Evolutionary conservation across 2,888 invertebrate genomes (phyloP).

Genomic region (Cantharis rustica): DNA sequence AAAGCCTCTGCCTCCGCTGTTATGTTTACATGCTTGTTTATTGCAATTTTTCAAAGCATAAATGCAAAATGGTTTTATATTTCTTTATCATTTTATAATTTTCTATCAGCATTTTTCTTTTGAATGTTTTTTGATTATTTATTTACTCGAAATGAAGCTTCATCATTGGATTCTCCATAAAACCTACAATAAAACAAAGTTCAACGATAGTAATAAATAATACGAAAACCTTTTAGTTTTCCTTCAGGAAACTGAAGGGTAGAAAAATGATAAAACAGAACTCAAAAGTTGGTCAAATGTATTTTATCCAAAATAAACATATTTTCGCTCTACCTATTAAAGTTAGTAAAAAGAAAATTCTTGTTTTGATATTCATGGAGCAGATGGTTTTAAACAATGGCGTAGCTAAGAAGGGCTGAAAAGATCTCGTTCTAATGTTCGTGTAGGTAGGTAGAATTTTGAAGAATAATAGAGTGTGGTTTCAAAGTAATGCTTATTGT

Average conservation of each 20-base stretch:
- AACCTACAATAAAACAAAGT: neutral
- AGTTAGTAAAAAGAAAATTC: neutral
- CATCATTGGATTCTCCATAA: neutral
- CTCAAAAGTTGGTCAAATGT: neutral
- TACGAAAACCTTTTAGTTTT: neutral
- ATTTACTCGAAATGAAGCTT: neutral
- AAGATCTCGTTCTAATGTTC: neutral
- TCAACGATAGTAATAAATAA: neutral
- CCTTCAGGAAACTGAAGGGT: neutral
- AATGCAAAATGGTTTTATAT: conserved; percentile 32
- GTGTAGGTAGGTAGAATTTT: neutral
- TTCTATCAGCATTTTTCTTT: neutral
- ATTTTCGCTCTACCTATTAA: neutral
- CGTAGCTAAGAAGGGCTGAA: neutral
- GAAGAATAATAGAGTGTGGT: neutral
- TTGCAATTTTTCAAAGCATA: conserved; percentile 39
- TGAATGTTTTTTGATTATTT: neutral
- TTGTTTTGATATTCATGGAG: neutral
- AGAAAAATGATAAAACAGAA: neutral
- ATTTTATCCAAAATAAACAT: neutral
- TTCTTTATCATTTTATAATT: neutral
- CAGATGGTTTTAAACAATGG: neutral
- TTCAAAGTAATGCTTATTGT: neutral
- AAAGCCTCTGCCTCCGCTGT: conserved; percentile 53
- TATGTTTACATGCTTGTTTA: conserved; percentile 53